phyloP scores from a whole-genome alignment of 1,140 invertebrate genomes.

The silkworm (Bombyx mori) region DNA sequence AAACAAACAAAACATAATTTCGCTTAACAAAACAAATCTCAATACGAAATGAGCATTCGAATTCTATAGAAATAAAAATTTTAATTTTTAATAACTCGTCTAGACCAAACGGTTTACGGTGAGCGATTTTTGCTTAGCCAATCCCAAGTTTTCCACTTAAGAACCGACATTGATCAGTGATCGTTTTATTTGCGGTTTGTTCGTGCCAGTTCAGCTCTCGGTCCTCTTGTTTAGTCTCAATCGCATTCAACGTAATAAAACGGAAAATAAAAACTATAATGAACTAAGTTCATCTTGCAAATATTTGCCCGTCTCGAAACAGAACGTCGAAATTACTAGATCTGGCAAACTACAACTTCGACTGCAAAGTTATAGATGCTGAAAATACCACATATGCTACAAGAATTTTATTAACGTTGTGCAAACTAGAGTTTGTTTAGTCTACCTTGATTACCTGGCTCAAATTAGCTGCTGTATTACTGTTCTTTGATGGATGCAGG shows the following conservation, averaged over 20 bases:
- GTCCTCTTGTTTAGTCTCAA: constrained; percentile 54
- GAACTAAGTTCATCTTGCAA: constrained; percentile 49
- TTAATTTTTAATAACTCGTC: constrained; percentile 65
- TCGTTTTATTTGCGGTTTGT: constrained; percentile 47
- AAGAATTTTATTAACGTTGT: too few species aligned
- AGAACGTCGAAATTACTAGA: constrained; percentile 25
- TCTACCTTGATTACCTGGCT: too few species aligned
- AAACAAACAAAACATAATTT: too few species aligned
- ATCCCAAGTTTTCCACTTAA: constrained; percentile 53
- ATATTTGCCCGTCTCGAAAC: constrained; percentile 46
- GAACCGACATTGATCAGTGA: constrained; percentile 37
- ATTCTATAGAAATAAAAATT: constrained; percentile 11
- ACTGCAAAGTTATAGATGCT: too few species aligned
- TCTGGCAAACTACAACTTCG: too few species aligned
- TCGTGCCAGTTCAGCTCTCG: constrained; percentile 33
- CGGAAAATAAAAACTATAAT: constrained; percentile 55
- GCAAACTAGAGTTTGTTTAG: too few species aligned
- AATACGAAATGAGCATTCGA: too few species aligned
- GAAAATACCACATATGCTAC: too few species aligned
- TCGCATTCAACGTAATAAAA: constrained; percentile 52
- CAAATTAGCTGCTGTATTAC: too few species aligned
- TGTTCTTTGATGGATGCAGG: too few species aligned
- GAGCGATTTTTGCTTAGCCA: constrained; percentile 44
- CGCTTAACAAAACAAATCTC: too few species aligned
- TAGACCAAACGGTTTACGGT: constrained; percentile 51